Evolutionary conservation across 1,140 invertebrate species (phyloP).

Genomic region (Nebria ingens): DNA sequence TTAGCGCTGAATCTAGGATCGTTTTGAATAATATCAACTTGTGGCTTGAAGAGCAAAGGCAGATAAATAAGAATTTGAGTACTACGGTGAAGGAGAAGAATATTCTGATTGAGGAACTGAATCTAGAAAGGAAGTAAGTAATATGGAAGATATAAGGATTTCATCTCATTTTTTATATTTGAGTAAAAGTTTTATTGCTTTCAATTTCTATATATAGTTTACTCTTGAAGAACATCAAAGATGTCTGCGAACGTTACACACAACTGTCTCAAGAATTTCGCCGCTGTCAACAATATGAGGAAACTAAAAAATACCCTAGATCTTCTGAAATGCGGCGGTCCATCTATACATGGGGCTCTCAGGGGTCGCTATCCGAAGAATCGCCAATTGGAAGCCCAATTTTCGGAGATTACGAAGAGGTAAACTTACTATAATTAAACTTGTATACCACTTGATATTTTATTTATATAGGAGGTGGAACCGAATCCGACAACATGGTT

Average conservation of each 20-base stretch:
- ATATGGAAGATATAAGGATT: neutral
- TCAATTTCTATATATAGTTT: neutral
- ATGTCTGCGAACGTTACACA: neutral
- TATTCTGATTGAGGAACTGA: neutral
- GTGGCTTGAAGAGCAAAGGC: slow-evolving; percentile 17
- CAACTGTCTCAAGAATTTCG: neutral
- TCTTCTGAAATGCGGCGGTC: neutral
- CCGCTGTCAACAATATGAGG: neutral
- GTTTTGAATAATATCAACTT: slow-evolving; percentile 13
- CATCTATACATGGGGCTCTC: neutral
- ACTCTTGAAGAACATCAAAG: neutral
- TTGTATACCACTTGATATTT: neutral
- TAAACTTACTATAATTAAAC: neutral
- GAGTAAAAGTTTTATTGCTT: neutral
- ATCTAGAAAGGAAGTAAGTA: neutral
- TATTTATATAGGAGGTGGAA: too few species aligned
- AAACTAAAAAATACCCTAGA: neutral
- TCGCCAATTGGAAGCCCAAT: neutral
- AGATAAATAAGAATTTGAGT: slow-evolving; percentile 11
- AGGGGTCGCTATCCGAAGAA: neutral
- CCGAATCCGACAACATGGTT: neutral
- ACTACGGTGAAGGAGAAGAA: neutral
- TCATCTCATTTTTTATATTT: too few species aligned
- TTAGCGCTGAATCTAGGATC: slow-evolving; percentile 14
- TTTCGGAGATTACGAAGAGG: neutral